Conservation (phyloP, 1,140 invertebrate species). For the Ostrea denselamellosa region DNA sequence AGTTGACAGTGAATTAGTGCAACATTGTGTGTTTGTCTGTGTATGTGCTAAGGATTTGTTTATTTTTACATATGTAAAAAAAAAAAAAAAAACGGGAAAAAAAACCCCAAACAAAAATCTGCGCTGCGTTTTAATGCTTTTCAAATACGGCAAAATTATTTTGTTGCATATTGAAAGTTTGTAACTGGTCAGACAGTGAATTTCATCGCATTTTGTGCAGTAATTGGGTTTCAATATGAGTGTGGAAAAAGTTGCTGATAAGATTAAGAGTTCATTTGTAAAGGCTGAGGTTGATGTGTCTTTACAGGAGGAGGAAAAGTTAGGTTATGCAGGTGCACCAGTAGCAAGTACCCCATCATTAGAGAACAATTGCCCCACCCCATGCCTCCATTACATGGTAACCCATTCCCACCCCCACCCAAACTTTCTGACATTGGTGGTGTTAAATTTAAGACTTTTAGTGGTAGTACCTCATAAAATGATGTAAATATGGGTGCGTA, state of each 20-base stretch:
- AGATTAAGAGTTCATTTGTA: not conserved
- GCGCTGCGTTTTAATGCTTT: slow-evolving; percentile 17
- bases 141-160: not conserved
- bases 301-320: not conserved
- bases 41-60: not conserved
- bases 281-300: not conserved
- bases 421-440: not conserved
- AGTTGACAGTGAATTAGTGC: not conserved
- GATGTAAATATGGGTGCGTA: not conserved
- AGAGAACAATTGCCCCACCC: not conserved
- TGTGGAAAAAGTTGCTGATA: not conserved
- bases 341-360: not conserved
- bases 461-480: not conserved
- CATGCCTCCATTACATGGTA: too few species aligned
- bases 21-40: not conserved
- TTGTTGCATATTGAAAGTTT: not conserved
- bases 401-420: not conserved
- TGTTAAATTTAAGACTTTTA: too few species aligned
- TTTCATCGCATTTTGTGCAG: not conserved
- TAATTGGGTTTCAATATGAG: not conserved
- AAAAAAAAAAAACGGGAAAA: too few species aligned
- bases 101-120: too few species aligned
- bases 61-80: not conserved
- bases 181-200: too few species aligned
- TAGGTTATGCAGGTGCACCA: not conserved